Evolutionary conservation across 2,888 invertebrate genomes (phyloP), one percentile per base, ranked within the genome.

Genomic region (Erebia palarica): DNA sequence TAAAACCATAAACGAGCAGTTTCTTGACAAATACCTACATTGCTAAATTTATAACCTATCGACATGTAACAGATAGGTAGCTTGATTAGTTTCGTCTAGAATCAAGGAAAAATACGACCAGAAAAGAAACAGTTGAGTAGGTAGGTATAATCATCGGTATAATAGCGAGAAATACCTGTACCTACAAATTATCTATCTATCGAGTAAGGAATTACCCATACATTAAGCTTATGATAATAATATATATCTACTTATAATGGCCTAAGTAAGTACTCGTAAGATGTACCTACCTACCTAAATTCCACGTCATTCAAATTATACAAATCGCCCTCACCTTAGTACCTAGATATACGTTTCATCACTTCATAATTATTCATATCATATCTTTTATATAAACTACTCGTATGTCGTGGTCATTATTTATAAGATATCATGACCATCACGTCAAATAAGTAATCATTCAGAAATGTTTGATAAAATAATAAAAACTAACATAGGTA

Each of bases 291-390:
- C n/a, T n/a, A n/a, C n/a, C n/a, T n/a, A 36, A 42, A 7, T 59
- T 59, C 59, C 16, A 59, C 59, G 59, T 59, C 59, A n/a, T 4
- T 59, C 10, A 9, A 59, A n/a, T 36, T 8, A 59, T 59, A 42
- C 36, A 42, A 59, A 59, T 59, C 59, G n/a, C 42, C n/a, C 21
- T 42, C 42, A 59, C 59, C 36, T 42, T 14, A 42, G 59, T 36
- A 42, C 9, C 9, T 36, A 21, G 36, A 27, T 18, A 3, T 36
- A 13, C 36, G 36, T n/a, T 36, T 21, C 27, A 42, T 42, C 59
- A 42, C 5, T n/a, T 42, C n/a, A 21, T 55, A 21, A 1, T 21
- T 21, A 57, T 57, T n/a, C 11, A 36, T 59, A 59, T 42, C n/a
- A 42, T 16, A 14, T n/a, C n/a, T n/a, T n/a, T 0, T 47, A 47